A percentile compares a stretch with the other conserved stretches of the same genome.
These are phyloP conservation scores for Eulemur albifrons DNA, from an alignment of 2,797 vertebrate species.

Conservation along the genomic window DNA sequence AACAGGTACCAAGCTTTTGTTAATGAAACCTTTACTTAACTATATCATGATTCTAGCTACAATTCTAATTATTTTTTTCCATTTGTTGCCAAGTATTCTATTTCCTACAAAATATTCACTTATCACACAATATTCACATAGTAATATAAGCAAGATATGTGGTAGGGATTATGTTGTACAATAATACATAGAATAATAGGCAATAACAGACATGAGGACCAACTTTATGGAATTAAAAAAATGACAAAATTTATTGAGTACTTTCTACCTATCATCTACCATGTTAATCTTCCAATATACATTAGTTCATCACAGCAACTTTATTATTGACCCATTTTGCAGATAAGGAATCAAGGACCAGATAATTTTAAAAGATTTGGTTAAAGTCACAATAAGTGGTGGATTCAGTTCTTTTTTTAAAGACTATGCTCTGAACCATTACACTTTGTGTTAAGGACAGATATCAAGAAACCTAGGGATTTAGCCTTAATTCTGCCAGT, in stretches of 20 bases:
- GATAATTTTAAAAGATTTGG: background rate
- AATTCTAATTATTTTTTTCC: background rate
- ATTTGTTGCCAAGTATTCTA: background rate
- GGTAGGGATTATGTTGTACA: background rate
- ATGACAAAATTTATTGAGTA: background rate
- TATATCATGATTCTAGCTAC: background rate
- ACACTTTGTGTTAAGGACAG: background rate
- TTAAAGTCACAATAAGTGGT: background rate
- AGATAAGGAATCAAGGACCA: background rate
- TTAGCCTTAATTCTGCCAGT: conserved; percentile 24
- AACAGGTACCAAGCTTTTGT: background rate
- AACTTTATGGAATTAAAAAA: background rate
- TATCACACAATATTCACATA: background rate
- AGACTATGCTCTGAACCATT: background rate
- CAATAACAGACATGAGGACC: background rate
- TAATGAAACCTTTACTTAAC: background rate
- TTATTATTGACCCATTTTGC: background rate
- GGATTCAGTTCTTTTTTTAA: background rate
- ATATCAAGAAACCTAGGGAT: background rate
- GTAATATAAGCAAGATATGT: background rate
- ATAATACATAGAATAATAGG: background rate
- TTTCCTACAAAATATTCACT: background rate
- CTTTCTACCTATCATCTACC: background rate
- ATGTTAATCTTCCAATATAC: background rate
- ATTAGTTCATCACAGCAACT: background rate